phyloP scores from a whole-genome alignment of 2,888 invertebrate species.

The Panorpa germanica region DNA sequence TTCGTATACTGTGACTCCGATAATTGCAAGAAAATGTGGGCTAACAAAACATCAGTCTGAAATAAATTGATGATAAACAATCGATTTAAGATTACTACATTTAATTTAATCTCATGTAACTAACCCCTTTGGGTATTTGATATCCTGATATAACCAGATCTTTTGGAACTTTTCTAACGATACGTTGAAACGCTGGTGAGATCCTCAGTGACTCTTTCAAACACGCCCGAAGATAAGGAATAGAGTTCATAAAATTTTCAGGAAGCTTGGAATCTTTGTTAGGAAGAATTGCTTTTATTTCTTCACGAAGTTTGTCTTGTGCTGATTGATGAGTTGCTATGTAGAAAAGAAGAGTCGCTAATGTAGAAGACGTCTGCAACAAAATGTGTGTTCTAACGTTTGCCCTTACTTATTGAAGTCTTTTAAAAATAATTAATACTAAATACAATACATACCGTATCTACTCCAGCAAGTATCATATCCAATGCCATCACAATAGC shows the following conservation, averaged over 20 bases:
- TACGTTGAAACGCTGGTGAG: constrained; percentile 23
- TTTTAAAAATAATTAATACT: no score
- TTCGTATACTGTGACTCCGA: constrained; percentile 41
- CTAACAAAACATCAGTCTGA: constrained; percentile 56
- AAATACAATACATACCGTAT: no score
- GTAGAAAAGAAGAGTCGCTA: constrained; percentile 28
- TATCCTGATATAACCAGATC: constrained; percentile 26
- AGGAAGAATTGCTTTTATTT: constrained; percentile 19
- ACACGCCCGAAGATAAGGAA: constrained; percentile 37
- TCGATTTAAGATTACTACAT: no score
- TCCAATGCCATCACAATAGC: no score
- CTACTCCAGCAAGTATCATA: no score
- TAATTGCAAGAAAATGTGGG: constrained; percentile 43
- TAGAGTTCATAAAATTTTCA: constrained; percentile 12
- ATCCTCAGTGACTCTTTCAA: constrained; percentile 38
- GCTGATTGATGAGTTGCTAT: constrained; percentile 30
- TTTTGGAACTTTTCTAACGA: constrained; percentile 23
- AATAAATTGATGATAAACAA: constrained; percentile 15
- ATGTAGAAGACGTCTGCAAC: constrained; percentile 27
- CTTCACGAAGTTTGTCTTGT: constrained; percentile 29
- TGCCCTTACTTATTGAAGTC: no score
- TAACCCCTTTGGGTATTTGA: constrained; percentile 25
- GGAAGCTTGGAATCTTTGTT: constrained; percentile 15
- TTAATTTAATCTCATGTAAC: no score
- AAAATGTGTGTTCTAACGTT: no score